Evolutionary conservation across 1,140 invertebrate species (phyloP).

Genomic region (Homalodisca vitripennis): DNA sequence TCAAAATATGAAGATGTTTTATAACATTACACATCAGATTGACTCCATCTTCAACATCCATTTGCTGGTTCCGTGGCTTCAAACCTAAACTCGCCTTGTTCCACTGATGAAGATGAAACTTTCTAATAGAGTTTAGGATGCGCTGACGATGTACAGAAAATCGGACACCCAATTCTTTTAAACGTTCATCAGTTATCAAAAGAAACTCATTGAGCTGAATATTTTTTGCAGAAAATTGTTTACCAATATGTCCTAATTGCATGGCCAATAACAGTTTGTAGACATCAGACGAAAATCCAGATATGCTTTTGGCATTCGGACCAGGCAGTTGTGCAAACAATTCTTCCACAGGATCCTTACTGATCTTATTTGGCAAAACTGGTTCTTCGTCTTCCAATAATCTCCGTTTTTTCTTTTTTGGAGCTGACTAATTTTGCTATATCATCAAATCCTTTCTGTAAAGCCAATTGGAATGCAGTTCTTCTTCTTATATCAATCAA

Average conservation of each 20-base stretch:
- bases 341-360: conserved; percentile 43
- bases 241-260: conserved; percentile 44
- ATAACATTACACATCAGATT: conserved; percentile 26
- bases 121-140: conserved; percentile 29
- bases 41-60: conserved; percentile 11
- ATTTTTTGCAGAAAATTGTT: conserved; percentile 46
- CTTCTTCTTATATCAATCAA: conserved; percentile 49
- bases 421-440: conserved; percentile 48
- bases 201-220: conserved; percentile 50
- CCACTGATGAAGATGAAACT: conserved; percentile 34
- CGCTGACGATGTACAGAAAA: conserved; percentile 30
- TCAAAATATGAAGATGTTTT: conserved; percentile 32
- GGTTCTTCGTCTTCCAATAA: conserved; percentile 29
- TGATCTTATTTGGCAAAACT: conserved; percentile 2
- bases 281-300: conserved; percentile 50
- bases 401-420: conserved; percentile 35
- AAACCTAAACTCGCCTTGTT: conserved; percentile 21
- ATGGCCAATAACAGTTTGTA: conserved; percentile 47
- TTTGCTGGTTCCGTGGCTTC: conserved; percentile 12
- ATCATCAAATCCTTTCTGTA: conserved; percentile 47
- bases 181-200: conserved; percentile 39
- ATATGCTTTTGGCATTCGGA: conserved; percentile 39
- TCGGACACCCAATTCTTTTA: conserved; percentile 31
- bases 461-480: conserved; percentile 49
- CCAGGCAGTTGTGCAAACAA: conserved; percentile 46